A percentile compares a stretch with the other conserved stretches of the same genome.
phyloP scores from a whole-genome alignment of 2,113 vertebrate genomes.

The Saccopteryx bilineata region DNA sequence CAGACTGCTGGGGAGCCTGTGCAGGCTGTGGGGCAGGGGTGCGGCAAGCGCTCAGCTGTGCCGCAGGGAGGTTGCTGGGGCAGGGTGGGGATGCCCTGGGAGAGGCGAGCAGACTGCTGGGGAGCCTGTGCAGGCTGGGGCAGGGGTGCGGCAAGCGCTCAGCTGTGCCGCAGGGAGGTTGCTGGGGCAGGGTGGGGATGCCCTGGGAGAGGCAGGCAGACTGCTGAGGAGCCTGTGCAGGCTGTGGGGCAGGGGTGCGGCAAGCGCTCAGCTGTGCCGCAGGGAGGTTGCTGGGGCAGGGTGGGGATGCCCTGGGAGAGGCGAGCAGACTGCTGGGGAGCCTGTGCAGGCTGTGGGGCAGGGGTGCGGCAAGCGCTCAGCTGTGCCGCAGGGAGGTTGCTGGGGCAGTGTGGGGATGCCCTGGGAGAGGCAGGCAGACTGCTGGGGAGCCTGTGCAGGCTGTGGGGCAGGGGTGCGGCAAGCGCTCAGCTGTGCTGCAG shows the following conservation, averaged over 20 bases:
- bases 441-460: neutral
- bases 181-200: no score
- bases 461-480: neutral
- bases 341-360: neutral
- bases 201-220: neutral
- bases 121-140: neutral
- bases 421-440: neutral
- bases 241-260: neutral
- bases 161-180: neutral
- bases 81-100: neutral
- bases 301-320: neutral
- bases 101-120: neutral
- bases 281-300: neutral
- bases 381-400: neutral
- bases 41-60: neutral
- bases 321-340: neutral
- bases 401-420: no score
- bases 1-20: neutral
- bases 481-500: neutral
- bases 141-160: neutral
- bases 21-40: neutral
- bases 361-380: neutral
- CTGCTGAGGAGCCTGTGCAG: neutral
- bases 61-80: neutral
- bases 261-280: neutral